A percentile compares a stretch with the other conserved stretches of the same genome.
Conservation (phyloP, 2,113 vertebrate genomes). For the Centropus bengalensis region DNA sequence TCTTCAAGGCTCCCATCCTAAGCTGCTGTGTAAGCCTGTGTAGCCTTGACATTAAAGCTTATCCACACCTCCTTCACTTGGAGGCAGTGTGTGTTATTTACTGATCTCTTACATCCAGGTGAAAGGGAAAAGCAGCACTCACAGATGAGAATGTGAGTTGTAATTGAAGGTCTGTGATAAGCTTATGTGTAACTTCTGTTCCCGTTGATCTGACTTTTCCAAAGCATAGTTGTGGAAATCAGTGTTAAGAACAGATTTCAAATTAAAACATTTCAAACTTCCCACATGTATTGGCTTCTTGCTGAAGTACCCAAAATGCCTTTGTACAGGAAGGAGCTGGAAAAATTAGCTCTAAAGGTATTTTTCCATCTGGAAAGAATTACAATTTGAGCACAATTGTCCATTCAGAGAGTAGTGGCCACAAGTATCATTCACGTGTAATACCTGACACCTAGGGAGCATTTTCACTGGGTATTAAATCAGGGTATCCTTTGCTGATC, state of each 20-base stretch:
- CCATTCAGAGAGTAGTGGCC: neutral
- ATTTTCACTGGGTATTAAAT: neutral
- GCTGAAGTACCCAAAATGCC: neutral
- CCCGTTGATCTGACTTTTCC: neutral
- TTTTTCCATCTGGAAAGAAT: neutral
- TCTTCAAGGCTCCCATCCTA: neutral
- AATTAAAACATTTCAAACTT: neutral
- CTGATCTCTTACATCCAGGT: neutral
- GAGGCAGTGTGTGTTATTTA: neutral
- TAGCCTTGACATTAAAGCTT: neutral
- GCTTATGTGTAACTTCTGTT: neutral
- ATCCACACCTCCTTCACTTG: neutral
- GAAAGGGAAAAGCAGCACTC: neutral
- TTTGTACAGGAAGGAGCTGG: neutral
- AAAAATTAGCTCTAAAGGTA: neutral
- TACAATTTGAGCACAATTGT: neutral
- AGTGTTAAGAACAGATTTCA: neutral
- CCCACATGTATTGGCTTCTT: neutral
- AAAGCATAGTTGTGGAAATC: neutral
- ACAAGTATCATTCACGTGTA: neutral
- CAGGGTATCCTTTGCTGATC: neutral
- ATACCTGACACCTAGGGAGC: neutral
- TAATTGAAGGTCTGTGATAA: neutral
- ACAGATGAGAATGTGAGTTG: neutral
- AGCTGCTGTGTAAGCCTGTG: neutral